Evolutionary conservation across 1,140 invertebrate genomes (phyloP).

Genomic region (Andricus grossulariae): DNA sequence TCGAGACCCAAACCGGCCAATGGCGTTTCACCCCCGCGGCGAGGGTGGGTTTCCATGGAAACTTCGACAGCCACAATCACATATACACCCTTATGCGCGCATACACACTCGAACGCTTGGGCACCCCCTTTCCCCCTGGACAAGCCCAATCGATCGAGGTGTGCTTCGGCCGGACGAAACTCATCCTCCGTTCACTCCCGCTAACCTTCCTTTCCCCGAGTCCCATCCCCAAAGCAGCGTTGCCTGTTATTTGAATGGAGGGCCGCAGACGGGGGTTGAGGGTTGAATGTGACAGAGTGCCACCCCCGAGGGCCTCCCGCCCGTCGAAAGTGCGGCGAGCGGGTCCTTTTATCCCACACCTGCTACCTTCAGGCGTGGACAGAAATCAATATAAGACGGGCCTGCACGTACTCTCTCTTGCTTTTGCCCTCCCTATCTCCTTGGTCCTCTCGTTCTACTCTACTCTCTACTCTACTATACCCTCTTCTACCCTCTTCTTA

Average conservation of each 20-base stretch:
- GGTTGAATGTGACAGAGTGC: constrained; percentile 75
- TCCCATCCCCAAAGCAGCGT: constrained; percentile 56
- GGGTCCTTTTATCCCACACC: constrained; percentile 60
- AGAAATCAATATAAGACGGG: constrained; percentile 77
- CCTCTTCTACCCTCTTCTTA: constrained; percentile 30
- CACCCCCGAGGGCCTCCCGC: constrained; percentile 68
- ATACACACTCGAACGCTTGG: constrained; percentile 47
- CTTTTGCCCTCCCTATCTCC: constrained; percentile 39
- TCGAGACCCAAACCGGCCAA: constrained; percentile 71
- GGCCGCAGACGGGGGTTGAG: constrained; percentile 59
- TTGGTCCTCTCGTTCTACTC: constrained; percentile 33
- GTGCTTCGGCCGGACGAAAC: constrained; percentile 75
- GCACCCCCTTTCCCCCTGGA: constrained; percentile 71
- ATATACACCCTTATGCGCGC: constrained; percentile 47
- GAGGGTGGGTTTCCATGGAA: constrained; percentile 72
- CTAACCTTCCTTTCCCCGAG: constrained; percentile 57
- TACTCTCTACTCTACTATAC: constrained; percentile 19
- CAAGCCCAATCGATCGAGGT: constrained; percentile 77
- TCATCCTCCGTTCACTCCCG: constrained; percentile 64
- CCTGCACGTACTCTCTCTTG: constrained; percentile 64
- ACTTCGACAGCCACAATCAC: constrained; percentile 66
- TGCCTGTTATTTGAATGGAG: constrained; percentile 74
- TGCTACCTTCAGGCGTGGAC: constrained; percentile 68
- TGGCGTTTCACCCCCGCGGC: constrained; percentile 74
- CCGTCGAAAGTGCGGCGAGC: constrained; percentile 71